A percentile compares a stretch with the other conserved stretches of the same genome.
phyloP scores from a whole-genome alignment of 2,113 vertebrate genomes.

The Neotragus moschatus region DNA sequence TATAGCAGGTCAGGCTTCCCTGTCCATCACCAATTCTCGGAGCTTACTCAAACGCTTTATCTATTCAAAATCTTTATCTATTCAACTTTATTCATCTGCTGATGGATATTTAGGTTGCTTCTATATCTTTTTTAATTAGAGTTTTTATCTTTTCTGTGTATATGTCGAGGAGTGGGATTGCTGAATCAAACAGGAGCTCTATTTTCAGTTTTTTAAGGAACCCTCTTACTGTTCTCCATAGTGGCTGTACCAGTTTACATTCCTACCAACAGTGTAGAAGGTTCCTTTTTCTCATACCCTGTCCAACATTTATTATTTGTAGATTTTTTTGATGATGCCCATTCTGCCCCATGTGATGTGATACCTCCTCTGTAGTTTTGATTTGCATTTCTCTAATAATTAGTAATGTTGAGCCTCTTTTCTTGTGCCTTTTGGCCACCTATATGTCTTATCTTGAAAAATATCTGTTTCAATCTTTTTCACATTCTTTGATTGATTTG shows the following conservation, averaged over 20 bases:
- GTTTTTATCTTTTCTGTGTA: not conserved
- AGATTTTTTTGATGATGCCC: not conserved
- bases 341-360: not conserved
- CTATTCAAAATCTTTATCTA: not conserved
- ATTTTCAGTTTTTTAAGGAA: not conserved
- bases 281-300: not conserved
- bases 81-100: not conserved
- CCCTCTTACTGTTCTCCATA: not conserved
- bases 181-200: not conserved
- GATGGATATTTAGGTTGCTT: not conserved
- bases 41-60: not conserved
- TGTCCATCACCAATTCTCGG: not conserved
- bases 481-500: not conserved
- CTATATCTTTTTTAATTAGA: not conserved
- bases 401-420: not conserved
- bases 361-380: not conserved
- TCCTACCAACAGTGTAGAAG: not conserved
- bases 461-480: not conserved
- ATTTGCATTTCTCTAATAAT: not conserved
- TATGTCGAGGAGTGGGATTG: not conserved
- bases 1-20: not conserved
- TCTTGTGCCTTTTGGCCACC: not conserved
- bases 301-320: not conserved
- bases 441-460: not conserved
- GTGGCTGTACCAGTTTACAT: not conserved